phyloP scores from a whole-genome alignment of 2,113 vertebrate genomes.

The Symphodus melops region DNA sequence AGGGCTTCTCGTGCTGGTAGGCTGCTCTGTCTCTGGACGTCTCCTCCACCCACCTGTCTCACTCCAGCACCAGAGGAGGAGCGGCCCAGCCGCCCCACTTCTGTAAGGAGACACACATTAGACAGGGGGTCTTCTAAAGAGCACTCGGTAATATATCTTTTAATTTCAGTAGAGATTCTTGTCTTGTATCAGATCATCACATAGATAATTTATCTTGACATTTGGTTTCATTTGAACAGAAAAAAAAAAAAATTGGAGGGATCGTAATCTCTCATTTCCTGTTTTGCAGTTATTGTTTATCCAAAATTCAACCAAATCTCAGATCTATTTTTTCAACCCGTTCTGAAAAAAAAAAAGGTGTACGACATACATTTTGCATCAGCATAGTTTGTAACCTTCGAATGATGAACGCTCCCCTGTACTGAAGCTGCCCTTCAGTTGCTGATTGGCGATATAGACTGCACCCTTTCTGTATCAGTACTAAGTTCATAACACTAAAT shows the following conservation, averaged over 20 bases:
- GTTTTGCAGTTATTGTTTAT: background rate
- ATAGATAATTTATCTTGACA: background rate
- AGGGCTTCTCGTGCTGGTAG: slow-evolving; percentile 86
- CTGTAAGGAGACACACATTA: slow-evolving; percentile 77
- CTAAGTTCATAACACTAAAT: background rate
- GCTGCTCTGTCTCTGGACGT: slow-evolving; percentile 89
- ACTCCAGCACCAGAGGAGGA: slow-evolving; percentile 92
- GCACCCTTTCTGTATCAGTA: background rate
- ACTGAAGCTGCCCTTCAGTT: too few species aligned
- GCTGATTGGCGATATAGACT: background rate
- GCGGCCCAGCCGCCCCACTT: slow-evolving; percentile 91
- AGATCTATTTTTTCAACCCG: too few species aligned
- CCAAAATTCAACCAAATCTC: background rate
- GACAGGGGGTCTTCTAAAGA: slow-evolving; percentile 47
- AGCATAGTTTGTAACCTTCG: too few species aligned
- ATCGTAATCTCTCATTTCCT: slow-evolving; percentile 2
- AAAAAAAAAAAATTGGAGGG: background rate
- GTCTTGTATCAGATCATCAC: background rate
- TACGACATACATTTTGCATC: background rate
- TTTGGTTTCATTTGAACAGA: background rate
- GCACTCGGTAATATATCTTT: slow-evolving; percentile 44
- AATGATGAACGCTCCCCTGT: background rate
- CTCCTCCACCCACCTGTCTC: slow-evolving; percentile 85
- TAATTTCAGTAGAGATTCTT: background rate
- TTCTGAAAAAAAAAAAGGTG: background rate